Evolutionary conservation across 2,888 invertebrate species (phyloP).

Genomic region (Dryocosmus kuriphilus): DNA sequence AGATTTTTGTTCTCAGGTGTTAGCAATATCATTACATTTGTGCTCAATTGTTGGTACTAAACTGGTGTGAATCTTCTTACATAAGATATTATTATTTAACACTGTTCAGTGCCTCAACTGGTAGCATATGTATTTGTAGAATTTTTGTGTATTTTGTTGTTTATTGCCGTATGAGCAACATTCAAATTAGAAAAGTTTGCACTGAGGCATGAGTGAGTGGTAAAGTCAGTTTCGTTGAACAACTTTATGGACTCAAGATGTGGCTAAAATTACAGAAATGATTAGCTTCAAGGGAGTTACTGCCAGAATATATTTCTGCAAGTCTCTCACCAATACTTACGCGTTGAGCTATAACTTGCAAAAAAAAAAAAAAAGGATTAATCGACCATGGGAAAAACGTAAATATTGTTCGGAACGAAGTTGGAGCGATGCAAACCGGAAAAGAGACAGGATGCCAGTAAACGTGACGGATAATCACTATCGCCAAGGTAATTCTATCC

Average conservation of each 20-base stretch:
- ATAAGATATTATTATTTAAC: too few relatives aligned
- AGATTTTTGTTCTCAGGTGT: too few relatives aligned
- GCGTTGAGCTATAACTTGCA: background rate
- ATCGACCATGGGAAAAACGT: background rate
- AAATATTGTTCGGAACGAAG: background rate
- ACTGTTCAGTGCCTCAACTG: too few relatives aligned
- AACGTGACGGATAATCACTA: constrained; percentile 32
- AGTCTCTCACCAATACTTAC: background rate
- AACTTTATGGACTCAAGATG: background rate
- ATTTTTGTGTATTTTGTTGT: too few relatives aligned
- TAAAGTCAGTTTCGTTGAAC: background rate
- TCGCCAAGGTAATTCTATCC: constrained; percentile 36
- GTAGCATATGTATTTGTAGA: too few relatives aligned
- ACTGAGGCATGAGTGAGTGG: background rate
- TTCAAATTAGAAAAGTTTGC: too few relatives aligned
- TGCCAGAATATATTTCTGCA: background rate
- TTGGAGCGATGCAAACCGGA: constrained; percentile 16
- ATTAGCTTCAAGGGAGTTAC: too few relatives aligned
- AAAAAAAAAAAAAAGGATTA: background rate
- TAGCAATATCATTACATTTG: too few relatives aligned
- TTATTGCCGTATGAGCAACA: too few relatives aligned
- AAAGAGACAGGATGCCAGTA: constrained; percentile 42
- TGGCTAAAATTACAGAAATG: background rate
- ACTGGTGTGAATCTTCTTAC: too few relatives aligned
- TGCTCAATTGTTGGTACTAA: too few relatives aligned